Base-by-base conservation (phyloP, 1,140 invertebrate species). In the Drosophila pseudoobscura region DNA sequence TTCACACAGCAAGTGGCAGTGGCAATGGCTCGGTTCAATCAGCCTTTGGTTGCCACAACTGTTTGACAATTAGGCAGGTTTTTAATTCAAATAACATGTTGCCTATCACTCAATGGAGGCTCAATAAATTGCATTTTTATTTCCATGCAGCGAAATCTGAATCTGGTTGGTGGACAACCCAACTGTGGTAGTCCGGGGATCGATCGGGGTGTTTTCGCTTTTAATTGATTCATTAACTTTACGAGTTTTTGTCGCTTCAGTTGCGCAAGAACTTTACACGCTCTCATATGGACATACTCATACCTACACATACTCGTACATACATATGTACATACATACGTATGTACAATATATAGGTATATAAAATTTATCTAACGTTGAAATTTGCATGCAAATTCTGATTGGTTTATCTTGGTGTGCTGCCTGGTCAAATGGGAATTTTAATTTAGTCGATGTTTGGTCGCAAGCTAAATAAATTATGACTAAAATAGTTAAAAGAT, bases 21-120 rank as follows among this genome's bases (percentile, higher is more conserved):
- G 9, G 9, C 9, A 39, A 3, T 35, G 31, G 8, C 9, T 31
- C 8, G 31, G 8, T 72, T 58, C 22, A 55, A 59, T 59, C 49
- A 61, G 71, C 41, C n/a, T 20, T 43, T 26, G 47, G 4, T 49
- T 9, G 55, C 29, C 26, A 49, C 24, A 43, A 45, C 49, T 50
- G 60, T 65, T 65, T 26, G 13, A 29, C 44, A 59, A 64, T 74
- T 69, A 44, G 49, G 15, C 64, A 24, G 51, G 46, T 63, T 64
- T 57, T 74, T 64, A 78, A 78, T 60, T 78, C 61, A 54, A 59
- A 63, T 71, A 63, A 64, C 75, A 54, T 83, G 70, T 74, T 63
- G 50, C 43, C 59, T 65, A 64, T 77, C 57, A 58, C 29, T 61
- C 59, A 49, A 60, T 44, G 43, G 55, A 35, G 43, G 47, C 20